phyloP scores from a whole-genome alignment of 2,113 vertebrate genomes.

The Xenopus laevis region DNA sequence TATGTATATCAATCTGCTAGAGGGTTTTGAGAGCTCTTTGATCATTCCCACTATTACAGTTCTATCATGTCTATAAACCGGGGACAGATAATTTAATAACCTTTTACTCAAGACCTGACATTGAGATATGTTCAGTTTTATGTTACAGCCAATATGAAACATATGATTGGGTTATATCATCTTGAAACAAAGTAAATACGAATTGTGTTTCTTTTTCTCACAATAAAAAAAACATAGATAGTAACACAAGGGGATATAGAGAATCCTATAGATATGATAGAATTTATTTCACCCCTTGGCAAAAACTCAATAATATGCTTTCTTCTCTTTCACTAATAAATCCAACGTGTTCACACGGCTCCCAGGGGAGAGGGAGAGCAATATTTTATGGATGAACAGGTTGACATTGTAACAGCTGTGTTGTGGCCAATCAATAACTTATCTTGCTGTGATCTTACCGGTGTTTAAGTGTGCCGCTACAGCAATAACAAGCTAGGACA shows the following conservation, averaged over 20 bases:
- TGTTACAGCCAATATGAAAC: neutral
- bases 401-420: constrained; percentile 35
- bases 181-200: constrained; percentile 5
- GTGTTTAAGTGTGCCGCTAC: constrained; percentile 17
- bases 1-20: too few species aligned
- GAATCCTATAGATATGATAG: neutral
- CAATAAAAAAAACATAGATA: too few species aligned
- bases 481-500: constrained; percentile 7
- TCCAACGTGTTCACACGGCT: neutral
- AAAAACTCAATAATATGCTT: constrained; percentile 9
- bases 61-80: too few species aligned
- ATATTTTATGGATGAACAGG: constrained; percentile 27
- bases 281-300: constrained; percentile 7
- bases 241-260: neutral
- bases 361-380: constrained; percentile 14
- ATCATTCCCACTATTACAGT: too few species aligned
- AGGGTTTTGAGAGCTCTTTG: too few species aligned
- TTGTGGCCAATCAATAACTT: constrained; percentile 35
- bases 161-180: neutral
- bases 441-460: constrained; percentile 23
- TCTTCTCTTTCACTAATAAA: constrained; percentile 17
- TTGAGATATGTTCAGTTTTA: neutral
- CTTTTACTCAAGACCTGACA: neutral
- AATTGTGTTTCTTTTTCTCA: too few species aligned
- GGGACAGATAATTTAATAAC: neutral